phyloP scores from a whole-genome alignment of 2,888 invertebrate genomes.

The Barypeithes pellucidus region DNA sequence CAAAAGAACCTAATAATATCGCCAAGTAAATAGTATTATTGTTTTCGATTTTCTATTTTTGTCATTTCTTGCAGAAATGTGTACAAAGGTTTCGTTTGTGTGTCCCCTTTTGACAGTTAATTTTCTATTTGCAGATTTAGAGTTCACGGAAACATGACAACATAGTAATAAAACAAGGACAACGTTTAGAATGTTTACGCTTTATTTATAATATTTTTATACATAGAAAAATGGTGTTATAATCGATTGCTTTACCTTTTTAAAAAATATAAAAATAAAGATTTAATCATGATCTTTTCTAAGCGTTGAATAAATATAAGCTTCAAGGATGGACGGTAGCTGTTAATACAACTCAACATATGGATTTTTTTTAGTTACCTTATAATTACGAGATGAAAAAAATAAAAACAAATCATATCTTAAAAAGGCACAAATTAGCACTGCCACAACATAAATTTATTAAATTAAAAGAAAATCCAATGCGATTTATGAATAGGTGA shows the following conservation, averaged over 20 bases:
- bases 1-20: no score
- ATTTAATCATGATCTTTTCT: neutral
- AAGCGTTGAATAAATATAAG: neutral
- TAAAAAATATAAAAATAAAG: neutral
- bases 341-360: neutral
- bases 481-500: no score
- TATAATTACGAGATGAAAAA: no score
- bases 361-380: no score
- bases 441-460: no score
- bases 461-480: no score
- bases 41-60: no score
- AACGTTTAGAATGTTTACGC: constrained; percentile 23
- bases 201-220: constrained; percentile 33
- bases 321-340: constrained; percentile 7
- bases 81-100: neutral
- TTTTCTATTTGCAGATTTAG: constrained; percentile 40
- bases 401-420: no score
- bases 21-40: no score
- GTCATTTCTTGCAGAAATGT: no score
- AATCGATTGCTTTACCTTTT: constrained; percentile 18
- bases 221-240: constrained; percentile 24
- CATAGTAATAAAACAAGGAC: neutral
- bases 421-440: no score
- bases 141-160: constrained; percentile 44
- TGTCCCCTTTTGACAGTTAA: neutral